These are phyloP conservation scores for Cygnus buccinator DNA, from an alignment of 2,113 vertebrate genomes.

Conservation along the genomic window DNA sequence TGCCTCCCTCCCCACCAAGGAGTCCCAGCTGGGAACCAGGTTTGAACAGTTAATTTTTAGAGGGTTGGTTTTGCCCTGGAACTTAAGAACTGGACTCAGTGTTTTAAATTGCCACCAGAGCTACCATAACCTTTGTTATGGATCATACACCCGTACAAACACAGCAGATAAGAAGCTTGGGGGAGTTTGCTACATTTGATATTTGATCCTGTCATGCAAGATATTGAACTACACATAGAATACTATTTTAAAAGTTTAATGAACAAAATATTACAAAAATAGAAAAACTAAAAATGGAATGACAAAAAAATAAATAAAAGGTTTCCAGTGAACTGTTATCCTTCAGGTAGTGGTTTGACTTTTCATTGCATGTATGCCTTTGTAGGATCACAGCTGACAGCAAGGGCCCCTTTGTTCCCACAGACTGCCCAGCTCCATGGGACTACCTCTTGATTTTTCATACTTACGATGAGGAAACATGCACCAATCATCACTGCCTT, in stretches of 20 bases:
- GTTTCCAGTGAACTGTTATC: not conserved
- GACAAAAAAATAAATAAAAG: not conserved
- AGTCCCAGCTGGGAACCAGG: not conserved
- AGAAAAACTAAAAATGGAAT: not conserved
- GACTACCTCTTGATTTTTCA: not conserved
- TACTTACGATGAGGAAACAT: slow-evolving; percentile 96
- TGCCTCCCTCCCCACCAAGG: too few species aligned
- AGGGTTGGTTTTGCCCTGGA: not conserved
- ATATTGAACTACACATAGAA: not conserved
- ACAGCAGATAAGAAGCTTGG: not conserved
- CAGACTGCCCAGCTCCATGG: not conserved
- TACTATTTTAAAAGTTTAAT: not conserved
- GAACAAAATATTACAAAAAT: not conserved
- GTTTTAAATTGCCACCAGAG: not conserved
- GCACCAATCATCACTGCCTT: slow-evolving; percentile 96
- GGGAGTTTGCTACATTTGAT: not conserved
- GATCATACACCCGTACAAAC: not conserved
- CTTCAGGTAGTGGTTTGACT: not conserved
- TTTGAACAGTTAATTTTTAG: not conserved
- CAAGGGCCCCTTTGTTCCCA: not conserved
- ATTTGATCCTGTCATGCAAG: not conserved
- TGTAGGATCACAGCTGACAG: not conserved
- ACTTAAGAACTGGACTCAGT: not conserved
- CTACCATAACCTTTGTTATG: not conserved
- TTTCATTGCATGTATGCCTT: not conserved